Percentiles rank a stretch among this genome's conserved stretches.
Evolutionary conservation across 2,113 vertebrate genomes (phyloP).

Genomic region (Clupea harengus): DNA sequence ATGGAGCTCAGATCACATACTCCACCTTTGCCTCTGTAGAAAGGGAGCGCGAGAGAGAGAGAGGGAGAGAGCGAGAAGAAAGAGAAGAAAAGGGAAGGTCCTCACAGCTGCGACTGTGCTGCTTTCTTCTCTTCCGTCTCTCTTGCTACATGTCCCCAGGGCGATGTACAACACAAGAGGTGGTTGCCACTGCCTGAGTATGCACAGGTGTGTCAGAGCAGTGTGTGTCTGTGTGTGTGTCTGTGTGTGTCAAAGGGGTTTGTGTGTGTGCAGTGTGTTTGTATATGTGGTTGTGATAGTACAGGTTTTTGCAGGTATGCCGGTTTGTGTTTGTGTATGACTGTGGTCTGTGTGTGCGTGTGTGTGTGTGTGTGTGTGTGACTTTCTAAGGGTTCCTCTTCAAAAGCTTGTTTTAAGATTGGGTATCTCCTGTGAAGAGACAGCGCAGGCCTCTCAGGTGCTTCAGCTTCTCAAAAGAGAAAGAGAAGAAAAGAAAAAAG

Average conservation of each 20-base stretch:
- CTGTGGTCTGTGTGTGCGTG: conserved; percentile 14
- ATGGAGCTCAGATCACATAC: not conserved
- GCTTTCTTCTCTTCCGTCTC: not conserved
- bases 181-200: not conserved
- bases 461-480: not conserved
- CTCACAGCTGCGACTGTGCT: not conserved
- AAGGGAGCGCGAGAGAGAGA: not conserved
- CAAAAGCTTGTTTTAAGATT: conserved; percentile 30
- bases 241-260: not conserved
- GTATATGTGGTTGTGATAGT: not conserved
- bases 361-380: conserved; percentile 5
- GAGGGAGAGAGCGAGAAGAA: not conserved
- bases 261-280: not conserved
- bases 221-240: conserved; percentile 8
- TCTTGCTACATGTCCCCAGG: not conserved
- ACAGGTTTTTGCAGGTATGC: not conserved
- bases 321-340: conserved; percentile 7
- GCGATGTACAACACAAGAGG: not conserved
- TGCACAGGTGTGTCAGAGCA: not conserved
- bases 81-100: not conserved
- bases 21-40: not conserved
- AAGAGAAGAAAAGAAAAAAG: not conserved
- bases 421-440: conserved; percentile 1
- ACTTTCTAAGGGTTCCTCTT: conserved; percentile 19
- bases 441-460: conserved; percentile 28